phyloP scores from a whole-genome alignment of 35 echinoderm and acorn worm genomes.

The Strongylocentrotus purpuratus region DNA sequence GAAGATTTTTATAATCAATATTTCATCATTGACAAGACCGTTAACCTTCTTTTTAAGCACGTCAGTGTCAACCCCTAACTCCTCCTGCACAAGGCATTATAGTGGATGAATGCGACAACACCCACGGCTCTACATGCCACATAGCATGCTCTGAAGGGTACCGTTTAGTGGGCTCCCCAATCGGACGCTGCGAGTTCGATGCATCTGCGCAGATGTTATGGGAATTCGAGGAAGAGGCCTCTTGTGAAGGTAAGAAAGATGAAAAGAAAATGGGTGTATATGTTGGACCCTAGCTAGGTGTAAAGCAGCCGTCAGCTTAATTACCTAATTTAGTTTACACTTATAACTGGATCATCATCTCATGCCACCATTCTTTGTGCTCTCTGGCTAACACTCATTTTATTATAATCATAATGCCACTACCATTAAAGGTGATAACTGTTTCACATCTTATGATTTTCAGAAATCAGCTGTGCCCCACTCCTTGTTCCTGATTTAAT shows the following conservation, averaged over 20 bases:
- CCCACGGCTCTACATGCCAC: conserved; percentile 25
- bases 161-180: background rate
- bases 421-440: background rate
- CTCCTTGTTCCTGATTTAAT: background rate
- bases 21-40: no score
- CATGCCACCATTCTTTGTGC: no score
- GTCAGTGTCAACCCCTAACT: background rate
- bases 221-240: conserved; percentile 5
- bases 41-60: background rate
- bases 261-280: no score
- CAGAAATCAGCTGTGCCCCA: background rate
- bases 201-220: background rate
- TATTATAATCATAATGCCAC: no score
- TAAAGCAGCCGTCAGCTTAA: no score
- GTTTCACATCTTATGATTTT: background rate
- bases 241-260: conserved; percentile 19
- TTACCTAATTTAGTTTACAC: no score
- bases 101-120: background rate
- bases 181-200: conserved; percentile 34
- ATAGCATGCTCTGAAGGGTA: conserved; percentile 26
- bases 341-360: no score
- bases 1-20: no score
- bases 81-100: background rate
- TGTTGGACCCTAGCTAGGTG: no score
- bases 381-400: no score